These are phyloP conservation scores for Argyrosomus japonicus DNA, from an alignment of 2,113 vertebrate species.

Conservation along the genomic window DNA sequence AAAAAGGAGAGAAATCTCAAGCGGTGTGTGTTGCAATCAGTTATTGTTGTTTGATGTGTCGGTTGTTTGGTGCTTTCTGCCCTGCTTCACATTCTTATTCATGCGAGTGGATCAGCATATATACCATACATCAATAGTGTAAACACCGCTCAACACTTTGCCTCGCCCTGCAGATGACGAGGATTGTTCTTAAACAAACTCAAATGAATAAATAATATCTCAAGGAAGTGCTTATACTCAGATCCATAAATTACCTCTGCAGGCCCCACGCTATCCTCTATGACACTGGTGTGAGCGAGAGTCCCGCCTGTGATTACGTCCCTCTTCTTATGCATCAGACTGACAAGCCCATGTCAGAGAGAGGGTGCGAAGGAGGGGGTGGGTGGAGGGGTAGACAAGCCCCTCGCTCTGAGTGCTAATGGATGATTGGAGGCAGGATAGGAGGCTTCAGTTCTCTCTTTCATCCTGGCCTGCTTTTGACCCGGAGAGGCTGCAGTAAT, in stretches of 20 bases:
- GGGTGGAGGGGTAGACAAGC: conserved; percentile 77
- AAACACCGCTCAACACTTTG: conserved; percentile 69
- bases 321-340: conserved; percentile 80
- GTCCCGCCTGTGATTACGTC: conserved; percentile 68
- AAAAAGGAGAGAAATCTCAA: not conserved
- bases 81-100: conserved; percentile 65
- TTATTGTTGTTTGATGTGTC: conserved; percentile 58
- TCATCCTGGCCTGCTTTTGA: conserved; percentile 97
- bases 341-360: conserved; percentile 83
- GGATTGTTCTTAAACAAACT: conserved; percentile 74
- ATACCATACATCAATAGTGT: conserved; percentile 77
- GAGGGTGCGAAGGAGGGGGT: conserved; percentile 17
- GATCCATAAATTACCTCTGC: conserved; percentile 73
- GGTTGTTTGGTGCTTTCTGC: conserved; percentile 51
- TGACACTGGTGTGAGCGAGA: conserved; percentile 62
- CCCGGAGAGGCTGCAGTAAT: conserved; percentile 93
- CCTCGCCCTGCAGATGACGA: conserved; percentile 60
- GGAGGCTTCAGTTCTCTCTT: conserved; percentile 93
- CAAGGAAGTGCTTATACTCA: conserved; percentile 55
- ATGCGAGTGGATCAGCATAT: conserved; percentile 68
- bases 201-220: conserved; percentile 80
- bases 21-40: conserved; percentile 26
- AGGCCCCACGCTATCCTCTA: conserved; percentile 49
- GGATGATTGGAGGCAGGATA: conserved; percentile 95
- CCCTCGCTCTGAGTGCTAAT: conserved; percentile 90